A percentile compares a stretch with the other conserved stretches of the same genome.
phyloP scores from a whole-genome alignment of 2,113 vertebrate genomes.

The Mustelus asterias region DNA sequence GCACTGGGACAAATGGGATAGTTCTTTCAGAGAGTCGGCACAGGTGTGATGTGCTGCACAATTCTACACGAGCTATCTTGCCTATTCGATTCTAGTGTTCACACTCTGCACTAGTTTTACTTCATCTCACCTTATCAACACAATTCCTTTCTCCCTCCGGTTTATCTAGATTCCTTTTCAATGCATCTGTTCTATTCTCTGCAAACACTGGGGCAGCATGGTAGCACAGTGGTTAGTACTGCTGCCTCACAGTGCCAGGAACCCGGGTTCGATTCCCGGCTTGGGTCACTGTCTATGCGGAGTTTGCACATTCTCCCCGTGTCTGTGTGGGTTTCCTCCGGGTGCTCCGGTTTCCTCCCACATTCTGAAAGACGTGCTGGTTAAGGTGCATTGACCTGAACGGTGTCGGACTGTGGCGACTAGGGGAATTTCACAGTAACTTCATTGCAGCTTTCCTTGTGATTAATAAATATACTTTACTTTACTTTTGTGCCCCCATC shows the following conservation, averaged over 20 bases:
- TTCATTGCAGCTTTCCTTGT: no score
- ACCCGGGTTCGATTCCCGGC: no score
- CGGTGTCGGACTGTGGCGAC: no score
- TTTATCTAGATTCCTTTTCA: background rate
- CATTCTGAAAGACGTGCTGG: no score
- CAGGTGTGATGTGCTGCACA: background rate
- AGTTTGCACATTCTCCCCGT: no score
- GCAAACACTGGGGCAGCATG: background rate
- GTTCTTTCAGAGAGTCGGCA: background rate
- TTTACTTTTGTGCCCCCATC: background rate
- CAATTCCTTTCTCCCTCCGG: background rate
- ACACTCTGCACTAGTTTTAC: background rate
- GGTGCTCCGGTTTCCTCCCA: no score
- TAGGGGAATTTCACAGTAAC: no score
- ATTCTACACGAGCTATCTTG: background rate
- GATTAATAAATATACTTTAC: background rate
- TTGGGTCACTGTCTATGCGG: no score
- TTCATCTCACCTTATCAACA: background rate
- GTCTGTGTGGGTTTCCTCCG: no score
- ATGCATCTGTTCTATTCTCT: background rate
- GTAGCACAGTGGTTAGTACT: no score
- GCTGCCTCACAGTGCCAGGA: no score
- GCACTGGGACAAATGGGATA: background rate
- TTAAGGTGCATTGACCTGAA: no score
- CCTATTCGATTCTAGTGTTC: background rate